phyloP scores from a whole-genome alignment of 2,113 vertebrate genomes.

The Melanotaenia duboulayi region DNA sequence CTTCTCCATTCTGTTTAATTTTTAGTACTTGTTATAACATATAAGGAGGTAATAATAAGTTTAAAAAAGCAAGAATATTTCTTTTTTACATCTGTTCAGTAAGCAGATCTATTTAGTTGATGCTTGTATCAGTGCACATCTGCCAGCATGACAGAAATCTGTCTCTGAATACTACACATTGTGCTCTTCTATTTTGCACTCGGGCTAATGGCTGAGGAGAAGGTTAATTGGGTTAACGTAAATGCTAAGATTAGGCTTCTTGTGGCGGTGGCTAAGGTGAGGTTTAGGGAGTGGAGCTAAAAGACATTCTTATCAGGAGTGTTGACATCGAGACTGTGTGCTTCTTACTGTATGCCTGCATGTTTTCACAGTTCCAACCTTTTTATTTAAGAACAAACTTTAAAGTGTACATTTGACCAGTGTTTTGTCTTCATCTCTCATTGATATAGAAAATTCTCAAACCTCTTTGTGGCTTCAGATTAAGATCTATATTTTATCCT shows the following conservation, averaged over 20 bases:
- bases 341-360: neutral
- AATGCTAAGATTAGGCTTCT: slow-evolving; percentile 8
- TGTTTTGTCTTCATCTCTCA: slow-evolving; percentile 23
- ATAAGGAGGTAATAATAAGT: too few relatives aligned
- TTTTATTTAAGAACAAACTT: slow-evolving; percentile 3
- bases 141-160: neutral
- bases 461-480: slow-evolving; percentile 6
- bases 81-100: neutral
- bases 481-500: neutral
- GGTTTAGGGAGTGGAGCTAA: slow-evolving; percentile 3
- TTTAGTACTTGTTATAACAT: too few relatives aligned
- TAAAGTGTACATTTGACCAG: neutral
- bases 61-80: too few relatives aligned
- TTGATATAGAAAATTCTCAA: slow-evolving; percentile 7
- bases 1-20: too few relatives aligned
- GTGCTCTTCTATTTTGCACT: neutral
- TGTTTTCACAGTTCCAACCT: neutral
- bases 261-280: neutral
- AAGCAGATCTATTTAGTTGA: neutral
- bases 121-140: too few relatives aligned
- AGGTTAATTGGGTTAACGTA: slow-evolving; percentile 30
- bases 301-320: neutral
- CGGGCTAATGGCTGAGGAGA: slow-evolving; percentile 6
- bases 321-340: neutral
- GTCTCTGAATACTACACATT: neutral